phyloP scores from a whole-genome alignment of 2,888 invertebrate species.

The Xanthorhoe spadicearia region DNA sequence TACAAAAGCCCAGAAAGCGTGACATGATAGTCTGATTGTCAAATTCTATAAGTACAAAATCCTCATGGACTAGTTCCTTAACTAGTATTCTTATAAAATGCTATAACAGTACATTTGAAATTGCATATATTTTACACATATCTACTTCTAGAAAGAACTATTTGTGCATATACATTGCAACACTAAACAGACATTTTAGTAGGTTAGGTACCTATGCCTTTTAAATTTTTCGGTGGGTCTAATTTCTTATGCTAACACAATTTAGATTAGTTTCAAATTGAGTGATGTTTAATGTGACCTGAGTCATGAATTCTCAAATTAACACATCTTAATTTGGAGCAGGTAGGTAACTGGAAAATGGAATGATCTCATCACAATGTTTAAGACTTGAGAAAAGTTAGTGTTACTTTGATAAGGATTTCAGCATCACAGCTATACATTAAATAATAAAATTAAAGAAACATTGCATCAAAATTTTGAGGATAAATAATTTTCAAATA shows the following conservation, averaged over 20 bases:
- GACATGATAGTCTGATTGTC: constrained; percentile 11
- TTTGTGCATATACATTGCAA: constrained; percentile 33
- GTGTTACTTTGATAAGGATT: constrained; percentile 9
- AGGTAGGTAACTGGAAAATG: constrained; percentile 5
- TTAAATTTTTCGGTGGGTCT: constrained; percentile 33
- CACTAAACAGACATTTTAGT: constrained; percentile 19
- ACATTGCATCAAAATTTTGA: constrained; percentile 5
- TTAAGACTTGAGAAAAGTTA: not conserved
- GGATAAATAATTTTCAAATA: not conserved
- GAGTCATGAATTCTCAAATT: not conserved
- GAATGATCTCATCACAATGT: constrained; percentile 18
- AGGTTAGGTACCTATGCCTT: constrained; percentile 28
- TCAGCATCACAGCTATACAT: not conserved
- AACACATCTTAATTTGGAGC: not conserved
- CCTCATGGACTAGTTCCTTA: constrained; percentile 29
- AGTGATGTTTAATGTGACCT: constrained; percentile 10
- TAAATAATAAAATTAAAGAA: not conserved
- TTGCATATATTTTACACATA: constrained; percentile 23
- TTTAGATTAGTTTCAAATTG: constrained; percentile 14
- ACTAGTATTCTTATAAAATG: constrained; percentile 32
- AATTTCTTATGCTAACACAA: constrained; percentile 28
- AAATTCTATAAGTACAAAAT: constrained; percentile 43
- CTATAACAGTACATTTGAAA: constrained; percentile 31
- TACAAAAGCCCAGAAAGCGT: constrained; percentile 10
- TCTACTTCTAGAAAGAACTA: constrained; percentile 19